phyloP scores from a whole-genome alignment of 2,888 invertebrate species.

The Acanthosepion esculentum region DNA sequence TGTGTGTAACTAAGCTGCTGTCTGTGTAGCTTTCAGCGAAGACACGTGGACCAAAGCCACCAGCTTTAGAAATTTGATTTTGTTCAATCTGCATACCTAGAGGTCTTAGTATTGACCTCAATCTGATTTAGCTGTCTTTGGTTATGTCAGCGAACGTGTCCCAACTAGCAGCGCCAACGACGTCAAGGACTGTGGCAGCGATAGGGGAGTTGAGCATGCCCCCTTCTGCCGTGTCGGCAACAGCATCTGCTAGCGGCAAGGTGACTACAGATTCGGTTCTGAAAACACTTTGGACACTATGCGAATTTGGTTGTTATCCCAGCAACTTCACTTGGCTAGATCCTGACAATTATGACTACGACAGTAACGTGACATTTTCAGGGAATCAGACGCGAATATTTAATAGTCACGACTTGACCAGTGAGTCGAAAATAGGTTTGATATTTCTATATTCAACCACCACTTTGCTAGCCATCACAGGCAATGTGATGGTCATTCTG shows the following conservation, averaged over 20 bases:
- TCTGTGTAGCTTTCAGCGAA: background rate
- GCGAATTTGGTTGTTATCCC: conserved; percentile 24
- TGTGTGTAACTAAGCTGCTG: background rate
- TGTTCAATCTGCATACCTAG: background rate
- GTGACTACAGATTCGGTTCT: background rate
- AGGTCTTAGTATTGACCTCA: background rate
- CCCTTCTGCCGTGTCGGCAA: background rate
- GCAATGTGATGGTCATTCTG: conserved; percentile 76
- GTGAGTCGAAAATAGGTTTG: conserved; percentile 57
- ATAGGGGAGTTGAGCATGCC: background rate
- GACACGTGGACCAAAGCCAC: background rate
- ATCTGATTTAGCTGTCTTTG: background rate
- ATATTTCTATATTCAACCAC: conserved; percentile 76
- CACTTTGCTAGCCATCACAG: conserved; percentile 75
- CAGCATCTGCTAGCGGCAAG: background rate
- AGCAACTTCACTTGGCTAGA: conserved; percentile 6
- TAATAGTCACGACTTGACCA: conserved; percentile 50
- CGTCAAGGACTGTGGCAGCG: background rate
- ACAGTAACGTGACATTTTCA: background rate
- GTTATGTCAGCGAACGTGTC: conserved; percentile 12
- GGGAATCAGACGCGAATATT: background rate
- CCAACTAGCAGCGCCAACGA: background rate
- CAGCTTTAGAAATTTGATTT: background rate
- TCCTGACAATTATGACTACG: background rate
- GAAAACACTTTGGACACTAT: background rate